Evolutionary conservation across 2,797 vertebrate genomes (phyloP).

Genomic region (Arrhamphus sclerolepis): DNA sequence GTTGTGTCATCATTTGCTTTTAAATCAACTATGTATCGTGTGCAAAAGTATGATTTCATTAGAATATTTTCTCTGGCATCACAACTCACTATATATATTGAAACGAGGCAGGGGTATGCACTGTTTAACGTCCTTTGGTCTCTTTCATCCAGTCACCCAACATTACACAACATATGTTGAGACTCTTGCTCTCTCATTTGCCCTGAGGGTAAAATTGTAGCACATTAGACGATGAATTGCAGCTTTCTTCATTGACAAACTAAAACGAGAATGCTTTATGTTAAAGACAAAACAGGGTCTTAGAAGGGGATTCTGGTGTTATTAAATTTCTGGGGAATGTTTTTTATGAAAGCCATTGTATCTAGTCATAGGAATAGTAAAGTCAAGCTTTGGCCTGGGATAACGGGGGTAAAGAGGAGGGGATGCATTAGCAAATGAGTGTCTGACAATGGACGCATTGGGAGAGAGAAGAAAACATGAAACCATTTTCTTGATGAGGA

Average conservation of each 20-base stretch:
- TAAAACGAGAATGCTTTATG: not conserved
- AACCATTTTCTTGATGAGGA: constrained; percentile 74
- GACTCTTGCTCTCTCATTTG: not conserved
- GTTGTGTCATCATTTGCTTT: too few species aligned
- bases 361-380: constrained; percentile 22
- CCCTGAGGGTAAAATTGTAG: not conserved
- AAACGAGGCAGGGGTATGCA: not conserved
- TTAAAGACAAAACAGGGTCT: constrained; percentile 15
- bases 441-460: constrained; percentile 70
- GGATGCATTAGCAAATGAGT: constrained; percentile 52
- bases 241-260: constrained; percentile 6
- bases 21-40: not conserved
- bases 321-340: constrained; percentile 41
- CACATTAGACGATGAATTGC: constrained; percentile 17
- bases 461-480: constrained; percentile 36
- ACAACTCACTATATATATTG: not conserved
- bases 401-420: constrained; percentile 36
- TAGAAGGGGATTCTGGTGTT: constrained; percentile 14
- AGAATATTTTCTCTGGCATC: not conserved
- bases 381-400: constrained; percentile 21
- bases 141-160: not conserved
- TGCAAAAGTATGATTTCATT: not conserved
- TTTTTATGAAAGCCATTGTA: constrained; percentile 43
- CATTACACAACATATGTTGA: not conserved
- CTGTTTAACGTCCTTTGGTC: not conserved